Conservation (phyloP, 2,797 vertebrate genomes). For the Cercopithecus diana region DNA sequence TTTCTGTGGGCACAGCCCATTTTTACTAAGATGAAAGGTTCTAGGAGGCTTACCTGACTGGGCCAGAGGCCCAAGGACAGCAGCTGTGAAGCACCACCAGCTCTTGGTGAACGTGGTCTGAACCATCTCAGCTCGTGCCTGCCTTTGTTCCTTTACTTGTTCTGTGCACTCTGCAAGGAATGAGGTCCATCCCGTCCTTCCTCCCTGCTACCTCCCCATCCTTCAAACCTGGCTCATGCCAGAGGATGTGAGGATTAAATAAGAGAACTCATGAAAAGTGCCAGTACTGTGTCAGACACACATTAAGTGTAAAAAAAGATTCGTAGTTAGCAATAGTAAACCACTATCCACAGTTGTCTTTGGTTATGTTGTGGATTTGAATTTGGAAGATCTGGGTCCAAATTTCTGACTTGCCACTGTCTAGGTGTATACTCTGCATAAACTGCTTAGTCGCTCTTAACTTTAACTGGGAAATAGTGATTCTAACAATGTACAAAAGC, state of each 20-base stretch:
- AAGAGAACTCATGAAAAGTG: background rate
- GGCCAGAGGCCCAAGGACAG: background rate
- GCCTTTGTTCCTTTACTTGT: background rate
- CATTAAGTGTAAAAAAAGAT: background rate
- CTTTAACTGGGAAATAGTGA: background rate
- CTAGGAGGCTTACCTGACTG: background rate
- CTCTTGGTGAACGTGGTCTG: background rate
- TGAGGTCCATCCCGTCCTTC: background rate
- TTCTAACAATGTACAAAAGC: background rate
- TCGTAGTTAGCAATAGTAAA: background rate
- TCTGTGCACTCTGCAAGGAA: background rate
- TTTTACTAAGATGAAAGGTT: background rate
- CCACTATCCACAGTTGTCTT: background rate
- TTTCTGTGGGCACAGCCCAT: background rate
- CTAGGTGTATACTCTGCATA: background rate
- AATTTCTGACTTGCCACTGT: background rate
- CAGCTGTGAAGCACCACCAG: background rate
- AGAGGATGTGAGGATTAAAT: background rate
- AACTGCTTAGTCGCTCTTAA: background rate
- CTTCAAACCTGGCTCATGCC: background rate
- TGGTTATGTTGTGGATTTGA: background rate
- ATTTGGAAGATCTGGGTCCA: conserved; percentile 4
- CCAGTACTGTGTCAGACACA: background rate
- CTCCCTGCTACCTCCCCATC: background rate
- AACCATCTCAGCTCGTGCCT: background rate